A percentile compares a stretch with the other conserved stretches of the same genome.
Evolutionary conservation across 1,140 invertebrate species (phyloP).

Genomic region (Drosophila lacteicornis): DNA sequence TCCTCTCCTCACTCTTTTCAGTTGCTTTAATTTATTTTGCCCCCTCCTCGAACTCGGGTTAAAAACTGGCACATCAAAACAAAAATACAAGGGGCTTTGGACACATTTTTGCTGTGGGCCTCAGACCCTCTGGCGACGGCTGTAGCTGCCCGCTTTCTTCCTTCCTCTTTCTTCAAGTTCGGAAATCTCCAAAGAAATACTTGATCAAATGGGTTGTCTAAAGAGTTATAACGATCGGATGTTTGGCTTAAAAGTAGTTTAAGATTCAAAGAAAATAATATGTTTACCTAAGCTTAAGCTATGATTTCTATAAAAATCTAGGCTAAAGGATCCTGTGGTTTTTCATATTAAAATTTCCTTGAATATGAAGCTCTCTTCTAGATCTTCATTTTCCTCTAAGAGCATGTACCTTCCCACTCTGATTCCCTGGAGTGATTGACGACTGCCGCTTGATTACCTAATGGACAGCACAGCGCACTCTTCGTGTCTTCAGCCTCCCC

Average conservation of each 20-base stretch:
- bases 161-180: neutral
- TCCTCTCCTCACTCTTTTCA: neutral
- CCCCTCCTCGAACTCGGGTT: neutral
- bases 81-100: constrained; percentile 13
- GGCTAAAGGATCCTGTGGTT: too few relatives aligned
- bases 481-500: constrained; percentile 34
- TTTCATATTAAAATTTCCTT: too few relatives aligned
- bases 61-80: constrained; percentile 25
- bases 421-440: constrained; percentile 9
- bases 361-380: neutral
- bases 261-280: too few relatives aligned
- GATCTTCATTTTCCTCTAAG: neutral
- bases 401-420: neutral
- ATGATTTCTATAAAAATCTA: too few relatives aligned
- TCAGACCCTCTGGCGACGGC: neutral
- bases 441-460: constrained; percentile 39
- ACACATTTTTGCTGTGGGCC: neutral
- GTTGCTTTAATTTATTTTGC: constrained; percentile 10
- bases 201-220: neutral
- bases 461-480: constrained; percentile 14
- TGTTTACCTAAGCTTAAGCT: too few relatives aligned
- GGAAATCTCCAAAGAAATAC: neutral
- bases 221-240: too few relatives aligned
- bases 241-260: too few relatives aligned
- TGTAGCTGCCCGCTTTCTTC: constrained; percentile 11